These are phyloP conservation scores for Gibbula magus DNA, from an alignment of 2,888 invertebrate genomes.

Conservation along the genomic window DNA sequence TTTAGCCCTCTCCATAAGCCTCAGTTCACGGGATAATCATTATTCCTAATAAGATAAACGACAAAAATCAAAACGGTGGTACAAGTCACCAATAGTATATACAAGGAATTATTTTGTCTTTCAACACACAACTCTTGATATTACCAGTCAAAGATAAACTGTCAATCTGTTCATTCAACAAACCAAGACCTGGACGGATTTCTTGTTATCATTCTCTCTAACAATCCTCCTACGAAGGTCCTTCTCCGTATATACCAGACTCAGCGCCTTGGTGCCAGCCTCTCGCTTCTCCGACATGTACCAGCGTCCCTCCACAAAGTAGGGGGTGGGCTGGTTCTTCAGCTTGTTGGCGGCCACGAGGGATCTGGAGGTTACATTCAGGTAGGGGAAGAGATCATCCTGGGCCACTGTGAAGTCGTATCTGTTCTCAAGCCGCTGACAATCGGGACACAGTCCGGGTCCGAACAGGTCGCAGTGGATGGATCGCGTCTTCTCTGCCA, in stretches of 20 bases:
- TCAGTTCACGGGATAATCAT: too few relatives aligned
- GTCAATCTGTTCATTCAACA: too few relatives aligned
- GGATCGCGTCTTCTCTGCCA: neutral
- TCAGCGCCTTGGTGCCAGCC: neutral
- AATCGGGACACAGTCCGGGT: conserved; percentile 20
- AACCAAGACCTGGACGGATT: neutral
- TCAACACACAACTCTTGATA: too few relatives aligned
- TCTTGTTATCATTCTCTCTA: neutral
- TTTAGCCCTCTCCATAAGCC: too few relatives aligned
- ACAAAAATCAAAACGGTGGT: too few relatives aligned
- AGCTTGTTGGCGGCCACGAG: conserved; percentile 22
- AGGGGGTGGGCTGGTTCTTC: neutral
- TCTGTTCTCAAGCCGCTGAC: conserved; percentile 14
- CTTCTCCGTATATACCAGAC: neutral
- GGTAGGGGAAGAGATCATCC: conserved; percentile 23
- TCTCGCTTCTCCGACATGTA: neutral
- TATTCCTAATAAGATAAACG: too few relatives aligned
- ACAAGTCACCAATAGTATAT: too few relatives aligned
- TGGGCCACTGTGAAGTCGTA: conserved; percentile 17
- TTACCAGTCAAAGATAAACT: too few relatives aligned
- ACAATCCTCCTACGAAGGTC: neutral
- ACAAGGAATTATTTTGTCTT: too few relatives aligned
- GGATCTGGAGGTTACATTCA: conserved; percentile 21
- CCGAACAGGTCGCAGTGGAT: conserved; percentile 31
- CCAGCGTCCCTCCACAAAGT: neutral